Evolutionary conservation across 2,113 vertebrate species (phyloP).

Genomic region (Picathartes gymnocephalus): DNA sequence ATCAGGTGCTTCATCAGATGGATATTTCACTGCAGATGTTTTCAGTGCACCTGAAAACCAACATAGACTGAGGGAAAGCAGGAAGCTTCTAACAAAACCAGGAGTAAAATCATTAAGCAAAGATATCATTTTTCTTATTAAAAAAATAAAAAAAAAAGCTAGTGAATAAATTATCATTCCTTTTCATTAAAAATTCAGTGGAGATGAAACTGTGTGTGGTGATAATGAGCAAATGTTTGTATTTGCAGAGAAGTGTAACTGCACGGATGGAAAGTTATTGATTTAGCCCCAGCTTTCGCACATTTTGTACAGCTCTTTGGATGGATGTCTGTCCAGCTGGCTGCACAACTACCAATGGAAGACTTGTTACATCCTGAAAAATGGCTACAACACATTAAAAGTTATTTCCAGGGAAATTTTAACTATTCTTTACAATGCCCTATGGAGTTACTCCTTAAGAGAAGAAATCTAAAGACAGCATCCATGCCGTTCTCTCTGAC

Average conservation of each 20-base stretch:
- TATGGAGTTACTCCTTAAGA: background rate
- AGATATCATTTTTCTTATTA: background rate
- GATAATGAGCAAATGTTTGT: slow-evolving; percentile 74
- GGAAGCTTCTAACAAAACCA: background rate
- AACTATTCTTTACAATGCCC: background rate
- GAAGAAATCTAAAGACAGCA: background rate
- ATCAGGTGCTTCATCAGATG: background rate
- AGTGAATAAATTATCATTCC: slow-evolving; percentile 67
- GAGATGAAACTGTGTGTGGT: slow-evolving; percentile 67
- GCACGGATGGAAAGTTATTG: slow-evolving; percentile 64
- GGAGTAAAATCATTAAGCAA: slow-evolving; percentile 57
- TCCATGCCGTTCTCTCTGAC: background rate
- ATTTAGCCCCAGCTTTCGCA: slow-evolving; percentile 50
- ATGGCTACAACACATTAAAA: background rate
- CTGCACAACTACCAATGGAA: background rate
- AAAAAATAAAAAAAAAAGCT: background rate
- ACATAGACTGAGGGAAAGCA: background rate
- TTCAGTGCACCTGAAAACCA: background rate
- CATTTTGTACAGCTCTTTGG: background rate
- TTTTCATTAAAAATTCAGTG: slow-evolving; percentile 75
- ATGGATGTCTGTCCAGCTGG: slow-evolving; percentile 51
- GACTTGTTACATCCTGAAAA: background rate
- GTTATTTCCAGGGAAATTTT: background rate
- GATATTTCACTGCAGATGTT: background rate
- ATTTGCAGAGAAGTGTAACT: slow-evolving; percentile 66